Evolutionary conservation across 2,888 invertebrate species (phyloP).

Genomic region (Meloe dianella): DNA sequence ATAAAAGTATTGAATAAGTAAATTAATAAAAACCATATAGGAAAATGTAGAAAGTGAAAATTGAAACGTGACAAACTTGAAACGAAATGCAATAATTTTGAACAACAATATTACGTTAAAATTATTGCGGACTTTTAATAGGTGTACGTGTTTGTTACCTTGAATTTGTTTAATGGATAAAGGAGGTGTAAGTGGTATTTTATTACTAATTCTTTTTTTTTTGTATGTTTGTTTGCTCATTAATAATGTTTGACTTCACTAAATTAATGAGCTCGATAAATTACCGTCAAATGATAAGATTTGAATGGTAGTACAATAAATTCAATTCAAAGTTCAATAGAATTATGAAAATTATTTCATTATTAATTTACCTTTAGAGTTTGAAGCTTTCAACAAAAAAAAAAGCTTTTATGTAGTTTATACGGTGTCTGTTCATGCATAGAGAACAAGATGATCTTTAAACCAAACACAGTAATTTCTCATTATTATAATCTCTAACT

Average conservation of each 20-base stretch:
- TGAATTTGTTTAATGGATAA: constrained; percentile 8
- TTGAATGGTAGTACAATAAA: neutral
- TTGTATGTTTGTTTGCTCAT: neutral
- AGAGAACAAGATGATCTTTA: neutral
- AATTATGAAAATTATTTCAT: neutral
- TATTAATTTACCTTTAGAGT: neutral
- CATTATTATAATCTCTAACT: neutral
- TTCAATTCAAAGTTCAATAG: neutral
- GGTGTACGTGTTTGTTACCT: constrained; percentile 11
- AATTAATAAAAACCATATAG: neutral
- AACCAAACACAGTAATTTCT: neutral
- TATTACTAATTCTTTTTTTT: neutral
- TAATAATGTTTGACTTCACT: neutral
- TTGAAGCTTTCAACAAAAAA: neutral
- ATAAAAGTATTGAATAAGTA: constrained; percentile 12
- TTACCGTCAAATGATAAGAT: neutral
- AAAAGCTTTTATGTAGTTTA: neutral
- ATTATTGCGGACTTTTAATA: constrained; percentile 7
- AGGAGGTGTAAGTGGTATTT: constrained; percentile 4
- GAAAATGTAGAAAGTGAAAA: constrained; percentile 11
- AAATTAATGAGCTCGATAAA: neutral
- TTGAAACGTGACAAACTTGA: constrained; percentile 26
- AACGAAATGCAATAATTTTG: neutral
- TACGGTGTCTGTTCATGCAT: neutral
- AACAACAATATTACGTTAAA: neutral